phyloP scores from a whole-genome alignment of 2,113 vertebrate genomes.

The Forbesichthys papilliferus region DNA sequence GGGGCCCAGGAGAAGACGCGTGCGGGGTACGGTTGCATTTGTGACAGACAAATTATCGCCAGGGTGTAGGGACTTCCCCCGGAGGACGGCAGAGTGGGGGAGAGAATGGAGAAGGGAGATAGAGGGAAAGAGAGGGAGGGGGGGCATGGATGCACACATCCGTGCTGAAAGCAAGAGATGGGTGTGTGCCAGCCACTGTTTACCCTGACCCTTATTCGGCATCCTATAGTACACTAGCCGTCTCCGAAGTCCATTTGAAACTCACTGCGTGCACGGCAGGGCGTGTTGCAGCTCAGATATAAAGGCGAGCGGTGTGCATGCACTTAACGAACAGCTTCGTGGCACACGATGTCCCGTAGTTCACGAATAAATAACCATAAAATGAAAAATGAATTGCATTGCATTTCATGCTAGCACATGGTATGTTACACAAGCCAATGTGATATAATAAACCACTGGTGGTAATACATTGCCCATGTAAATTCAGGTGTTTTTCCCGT shows the following conservation, averaged over 20 bases:
- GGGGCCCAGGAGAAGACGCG: slow-evolving; percentile 54
- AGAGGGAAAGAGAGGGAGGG: slow-evolving; percentile 34
- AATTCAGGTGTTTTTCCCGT: neutral
- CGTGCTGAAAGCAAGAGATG: slow-evolving; percentile 54
- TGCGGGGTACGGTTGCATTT: slow-evolving; percentile 62
- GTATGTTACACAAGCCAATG: too few relatives aligned
- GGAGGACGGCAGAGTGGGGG: neutral
- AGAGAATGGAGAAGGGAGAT: neutral
- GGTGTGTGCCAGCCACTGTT: slow-evolving; percentile 59
- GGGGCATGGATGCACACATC: slow-evolving; percentile 53
- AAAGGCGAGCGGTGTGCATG: slow-evolving; percentile 24
- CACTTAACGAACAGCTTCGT: neutral
- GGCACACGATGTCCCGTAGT: neutral
- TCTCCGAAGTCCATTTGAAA: slow-evolving; percentile 47
- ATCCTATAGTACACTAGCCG: slow-evolving; percentile 42
- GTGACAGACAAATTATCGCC: slow-evolving; percentile 71
- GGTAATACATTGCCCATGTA: neutral
- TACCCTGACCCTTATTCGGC: slow-evolving; percentile 54
- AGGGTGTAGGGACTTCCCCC: slow-evolving; percentile 43
- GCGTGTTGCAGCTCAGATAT: slow-evolving; percentile 40
- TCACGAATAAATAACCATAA: neutral
- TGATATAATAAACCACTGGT: too few relatives aligned
- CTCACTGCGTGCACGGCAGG: slow-evolving; percentile 32
- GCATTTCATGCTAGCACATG: too few relatives aligned
- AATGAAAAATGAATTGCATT: too few relatives aligned